phyloP scores from a whole-genome alignment of 37 sponge, comb jelly and placozoan genomes.

The Petrosia ficiformis region DNA sequence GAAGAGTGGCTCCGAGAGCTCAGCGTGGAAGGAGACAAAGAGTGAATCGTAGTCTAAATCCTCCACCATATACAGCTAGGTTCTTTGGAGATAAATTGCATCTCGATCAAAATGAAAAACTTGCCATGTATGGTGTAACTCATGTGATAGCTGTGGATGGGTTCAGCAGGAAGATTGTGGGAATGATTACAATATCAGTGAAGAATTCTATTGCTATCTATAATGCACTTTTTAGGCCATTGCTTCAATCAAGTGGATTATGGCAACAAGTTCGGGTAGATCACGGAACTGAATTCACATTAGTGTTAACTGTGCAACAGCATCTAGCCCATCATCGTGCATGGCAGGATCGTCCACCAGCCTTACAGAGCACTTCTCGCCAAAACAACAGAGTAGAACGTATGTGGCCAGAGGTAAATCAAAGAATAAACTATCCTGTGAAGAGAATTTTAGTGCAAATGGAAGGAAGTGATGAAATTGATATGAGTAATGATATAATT shows the following conservation, averaged over 20 bases:
- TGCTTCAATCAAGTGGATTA: constrained; percentile 15
- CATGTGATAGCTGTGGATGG: constrained; percentile 33
- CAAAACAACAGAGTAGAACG: constrained; percentile 31
- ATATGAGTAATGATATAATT: constrained; percentile 21
- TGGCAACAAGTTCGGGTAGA: constrained; percentile 49
- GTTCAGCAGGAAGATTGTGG: constrained; percentile 35
- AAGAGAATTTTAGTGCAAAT: constrained; percentile 17
- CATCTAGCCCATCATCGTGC: constrained; percentile 3
- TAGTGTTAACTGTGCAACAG: constrained; percentile 36
- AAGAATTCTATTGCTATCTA: constrained; percentile 38
- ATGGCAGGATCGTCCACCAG: background rate
- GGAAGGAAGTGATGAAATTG: constrained; percentile 14
- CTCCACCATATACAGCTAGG: constrained; percentile 13
- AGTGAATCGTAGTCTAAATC: background rate
- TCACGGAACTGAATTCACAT: constrained; percentile 35
- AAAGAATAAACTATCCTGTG: constrained; percentile 30
- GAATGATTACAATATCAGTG: constrained; percentile 20
- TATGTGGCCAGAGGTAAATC: constrained; percentile 43
- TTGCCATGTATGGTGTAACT: constrained; percentile 45
- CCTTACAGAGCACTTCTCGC: constrained; percentile 13
- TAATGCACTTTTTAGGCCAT: constrained; percentile 16
- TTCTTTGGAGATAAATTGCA: constrained; percentile 26
- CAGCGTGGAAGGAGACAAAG: constrained; percentile 16
- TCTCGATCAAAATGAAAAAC: constrained; percentile 41
- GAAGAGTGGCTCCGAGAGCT: constrained; percentile 17